Base-by-base conservation (phyloP, 2,888 invertebrate genomes). In the Eupithecia centaureata region DNA sequence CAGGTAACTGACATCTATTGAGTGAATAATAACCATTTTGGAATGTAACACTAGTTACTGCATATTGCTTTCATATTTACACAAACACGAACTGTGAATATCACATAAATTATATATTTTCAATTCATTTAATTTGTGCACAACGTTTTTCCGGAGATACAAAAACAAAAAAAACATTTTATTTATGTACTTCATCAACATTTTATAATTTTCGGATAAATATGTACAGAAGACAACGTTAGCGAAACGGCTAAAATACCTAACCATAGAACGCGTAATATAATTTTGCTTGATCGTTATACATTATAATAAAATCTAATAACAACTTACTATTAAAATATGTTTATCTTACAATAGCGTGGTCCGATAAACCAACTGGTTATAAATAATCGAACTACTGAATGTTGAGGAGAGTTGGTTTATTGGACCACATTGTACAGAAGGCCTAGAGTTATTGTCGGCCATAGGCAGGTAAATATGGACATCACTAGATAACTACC, bases 311-410 rank as follows among this genome's bases (percentile, higher is more conserved):
- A 89, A 86, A 88, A 77, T 74, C 91, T 92, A 93, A 91, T 86
- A 93, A 93, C 92, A 92, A 92, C 92, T 93, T 92, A 92, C 88
- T 90, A 84, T 83, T 87, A 90, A 30, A 89, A 86, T 87, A 86
- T 47, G 84, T 84, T 86, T 85, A 92, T 91, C 91, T 92, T 92
- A 92, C 92, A 92, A 84, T 77, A 70, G 78, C 71, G 77, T 81
- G 80, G 75, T 72, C 68, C 80, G 76, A 77, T 77, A 70, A 12
- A 25, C 54, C 68, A 54, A 75, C 76, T 81, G 74, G 77, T 75
- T 56, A 64, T 67, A 64, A 57, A 65, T 42, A 51, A 58, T 30
- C 8, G 22, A 38, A 15, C 65, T 63, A 63, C 65, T 51, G 57
- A 57, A 61, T 63, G 61, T 68, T 60, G 33, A 65, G 61, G 42